These are phyloP conservation scores for Sthenelais limicola DNA, from an alignment of 2,888 invertebrate genomes.

Conservation along the genomic window DNA sequence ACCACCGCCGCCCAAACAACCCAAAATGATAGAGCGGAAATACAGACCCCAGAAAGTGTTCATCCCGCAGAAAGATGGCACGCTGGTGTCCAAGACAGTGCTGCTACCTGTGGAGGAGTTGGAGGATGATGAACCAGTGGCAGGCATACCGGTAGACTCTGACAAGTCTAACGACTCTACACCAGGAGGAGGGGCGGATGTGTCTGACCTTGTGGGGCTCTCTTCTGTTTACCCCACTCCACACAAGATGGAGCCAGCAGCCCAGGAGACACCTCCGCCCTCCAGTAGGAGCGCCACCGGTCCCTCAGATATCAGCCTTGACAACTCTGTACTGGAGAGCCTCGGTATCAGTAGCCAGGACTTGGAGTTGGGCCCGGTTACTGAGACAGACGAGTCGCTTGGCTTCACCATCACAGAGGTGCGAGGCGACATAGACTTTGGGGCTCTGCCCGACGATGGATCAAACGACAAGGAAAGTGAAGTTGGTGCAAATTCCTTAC, in stretches of 20 bases:
- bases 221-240: no score
- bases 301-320: background rate
- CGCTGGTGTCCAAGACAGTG: background rate
- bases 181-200: no score
- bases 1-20: constrained; percentile 1
- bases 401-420: constrained; percentile 30
- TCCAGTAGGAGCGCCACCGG: background rate
- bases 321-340: constrained; percentile 11
- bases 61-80: constrained; percentile 17
- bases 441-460: constrained; percentile 29
- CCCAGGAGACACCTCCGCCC: background rate
- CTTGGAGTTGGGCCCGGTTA: constrained; percentile 4
- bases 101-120: constrained; percentile 13
- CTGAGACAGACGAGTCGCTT: constrained; percentile 1
- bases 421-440: constrained; percentile 25
- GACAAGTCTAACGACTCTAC: no score
- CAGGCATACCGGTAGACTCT: background rate
- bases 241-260: background rate
- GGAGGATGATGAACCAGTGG: background rate
- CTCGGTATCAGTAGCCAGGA: constrained; percentile 35
- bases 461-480: background rate
- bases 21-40: background rate
- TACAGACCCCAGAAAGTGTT: constrained; percentile 25
- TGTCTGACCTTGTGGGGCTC: no score
- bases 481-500: background rate